These are phyloP conservation scores for Turdus rufiventris DNA, from an alignment of 2,113 vertebrate species.

Conservation along the genomic window DNA sequence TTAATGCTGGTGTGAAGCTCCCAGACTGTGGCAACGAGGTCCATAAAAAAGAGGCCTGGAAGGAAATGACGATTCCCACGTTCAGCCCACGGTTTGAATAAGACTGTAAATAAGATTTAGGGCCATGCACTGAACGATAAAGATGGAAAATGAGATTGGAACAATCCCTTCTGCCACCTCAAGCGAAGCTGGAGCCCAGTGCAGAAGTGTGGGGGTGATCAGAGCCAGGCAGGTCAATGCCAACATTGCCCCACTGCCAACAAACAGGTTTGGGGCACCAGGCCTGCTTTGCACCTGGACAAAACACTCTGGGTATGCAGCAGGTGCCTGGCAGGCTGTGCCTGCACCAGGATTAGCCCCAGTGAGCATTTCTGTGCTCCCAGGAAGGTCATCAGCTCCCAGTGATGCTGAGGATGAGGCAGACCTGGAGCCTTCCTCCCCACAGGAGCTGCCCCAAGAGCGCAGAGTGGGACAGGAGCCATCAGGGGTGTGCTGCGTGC, in stretches of 20 bases:
- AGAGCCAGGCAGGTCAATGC: neutral
- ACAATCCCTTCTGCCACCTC: neutral
- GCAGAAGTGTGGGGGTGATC: neutral
- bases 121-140: neutral
- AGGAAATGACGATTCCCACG: neutral
- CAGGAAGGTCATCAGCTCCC: neutral
- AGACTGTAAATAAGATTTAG: neutral
- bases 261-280: accelerated
- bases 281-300: neutral
- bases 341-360: neutral
- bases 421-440: neutral
- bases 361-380: neutral
- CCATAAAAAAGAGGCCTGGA: neutral
- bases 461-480: neutral
- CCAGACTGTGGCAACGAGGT: neutral
- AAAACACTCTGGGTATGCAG: neutral
- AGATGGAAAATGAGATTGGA: neutral
- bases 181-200: neutral
- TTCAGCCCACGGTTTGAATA: neutral
- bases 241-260: neutral
- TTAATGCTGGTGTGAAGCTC: neutral
- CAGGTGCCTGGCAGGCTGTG: neutral
- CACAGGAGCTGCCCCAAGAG: neutral
- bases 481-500: accelerated
- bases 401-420: neutral